These are phyloP conservation scores for Styela plicata DNA, from an alignment of 23 tunicate species.

Conservation along the genomic window DNA sequence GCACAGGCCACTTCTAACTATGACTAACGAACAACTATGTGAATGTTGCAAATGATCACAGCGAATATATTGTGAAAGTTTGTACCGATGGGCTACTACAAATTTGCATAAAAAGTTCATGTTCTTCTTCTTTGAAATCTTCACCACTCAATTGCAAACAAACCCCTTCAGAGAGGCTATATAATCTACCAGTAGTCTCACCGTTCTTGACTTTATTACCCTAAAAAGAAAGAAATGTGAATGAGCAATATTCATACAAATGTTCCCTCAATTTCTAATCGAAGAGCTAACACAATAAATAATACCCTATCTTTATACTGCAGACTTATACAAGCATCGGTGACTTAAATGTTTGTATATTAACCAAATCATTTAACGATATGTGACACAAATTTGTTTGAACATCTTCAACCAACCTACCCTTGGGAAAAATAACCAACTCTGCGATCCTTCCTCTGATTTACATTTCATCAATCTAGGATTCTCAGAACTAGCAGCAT, in stretches of 20 bases:
- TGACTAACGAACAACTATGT: too few species aligned
- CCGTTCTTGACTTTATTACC: background rate
- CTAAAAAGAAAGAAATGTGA: background rate
- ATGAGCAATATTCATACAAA: too few species aligned
- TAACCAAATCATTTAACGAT: too few species aligned
- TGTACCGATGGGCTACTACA: constrained; percentile 72
- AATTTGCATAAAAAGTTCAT: constrained; percentile 40
- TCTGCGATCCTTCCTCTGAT: constrained; percentile 42
- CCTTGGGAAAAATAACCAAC: constrained; percentile 49
- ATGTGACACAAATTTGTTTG: too few species aligned
- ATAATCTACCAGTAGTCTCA: constrained; percentile 37
- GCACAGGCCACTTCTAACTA: too few species aligned
- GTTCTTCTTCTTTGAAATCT: constrained; percentile 20
- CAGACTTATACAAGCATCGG: too few species aligned
- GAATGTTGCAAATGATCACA: too few species aligned
- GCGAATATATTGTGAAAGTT: constrained; percentile 40
- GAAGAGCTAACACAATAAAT: too few species aligned
- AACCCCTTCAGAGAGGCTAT: constrained; percentile 50
- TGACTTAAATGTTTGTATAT: too few species aligned
- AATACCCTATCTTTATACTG: too few species aligned
- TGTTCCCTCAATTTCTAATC: too few species aligned
- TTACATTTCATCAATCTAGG: constrained; percentile 61
- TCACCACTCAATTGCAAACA: constrained; percentile 59
- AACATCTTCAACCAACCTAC: background rate
- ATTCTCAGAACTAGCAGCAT: constrained; percentile 21